Conservation (phyloP, 2,113 vertebrate genomes). For the Hippopotamus amphibius region DNA sequence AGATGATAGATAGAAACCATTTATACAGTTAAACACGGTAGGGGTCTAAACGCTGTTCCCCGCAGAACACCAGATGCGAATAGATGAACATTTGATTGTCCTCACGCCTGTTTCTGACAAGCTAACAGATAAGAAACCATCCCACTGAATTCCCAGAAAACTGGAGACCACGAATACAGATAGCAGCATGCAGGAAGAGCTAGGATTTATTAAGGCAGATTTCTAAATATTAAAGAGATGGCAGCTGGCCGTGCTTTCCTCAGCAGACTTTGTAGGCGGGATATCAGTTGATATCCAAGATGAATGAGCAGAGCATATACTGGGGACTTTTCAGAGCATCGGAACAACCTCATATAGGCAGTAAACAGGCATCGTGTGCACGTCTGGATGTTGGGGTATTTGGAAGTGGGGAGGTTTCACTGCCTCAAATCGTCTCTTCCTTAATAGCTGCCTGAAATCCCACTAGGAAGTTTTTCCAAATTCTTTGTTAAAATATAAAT, state of each 20-base stretch:
- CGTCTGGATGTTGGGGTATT: neutral
- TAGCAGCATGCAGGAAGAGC: slow-evolving; percentile 83
- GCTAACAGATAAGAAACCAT: slow-evolving; percentile 89
- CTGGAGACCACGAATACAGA: slow-evolving; percentile 83
- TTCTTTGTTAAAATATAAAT: neutral
- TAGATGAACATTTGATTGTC: slow-evolving; percentile 89
- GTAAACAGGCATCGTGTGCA: neutral
- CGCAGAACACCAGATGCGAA: slow-evolving; percentile 87
- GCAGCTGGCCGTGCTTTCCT: slow-evolving; percentile 85
- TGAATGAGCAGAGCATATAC: slow-evolving; percentile 76
- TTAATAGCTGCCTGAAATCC: neutral
- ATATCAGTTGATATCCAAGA: slow-evolving; percentile 86
- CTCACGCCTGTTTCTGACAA: slow-evolving; percentile 88
- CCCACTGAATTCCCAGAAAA: slow-evolving; percentile 88
- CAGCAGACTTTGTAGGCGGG: slow-evolving; percentile 83
- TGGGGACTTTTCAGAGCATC: neutral
- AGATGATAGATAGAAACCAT: slow-evolving; percentile 90
- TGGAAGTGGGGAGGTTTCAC: neutral
- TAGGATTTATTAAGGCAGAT: slow-evolving; percentile 87
- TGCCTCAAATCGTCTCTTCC: neutral
- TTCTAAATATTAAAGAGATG: slow-evolving; percentile 89
- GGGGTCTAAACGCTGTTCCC: slow-evolving; percentile 88
- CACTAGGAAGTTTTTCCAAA: neutral
- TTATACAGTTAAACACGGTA: slow-evolving; percentile 89
- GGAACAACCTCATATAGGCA: neutral